Evolutionary conservation across 1,140 invertebrate species (phyloP), one percentile per base, ranked within the genome.

Genomic region (Drosophila tristis): DNA sequence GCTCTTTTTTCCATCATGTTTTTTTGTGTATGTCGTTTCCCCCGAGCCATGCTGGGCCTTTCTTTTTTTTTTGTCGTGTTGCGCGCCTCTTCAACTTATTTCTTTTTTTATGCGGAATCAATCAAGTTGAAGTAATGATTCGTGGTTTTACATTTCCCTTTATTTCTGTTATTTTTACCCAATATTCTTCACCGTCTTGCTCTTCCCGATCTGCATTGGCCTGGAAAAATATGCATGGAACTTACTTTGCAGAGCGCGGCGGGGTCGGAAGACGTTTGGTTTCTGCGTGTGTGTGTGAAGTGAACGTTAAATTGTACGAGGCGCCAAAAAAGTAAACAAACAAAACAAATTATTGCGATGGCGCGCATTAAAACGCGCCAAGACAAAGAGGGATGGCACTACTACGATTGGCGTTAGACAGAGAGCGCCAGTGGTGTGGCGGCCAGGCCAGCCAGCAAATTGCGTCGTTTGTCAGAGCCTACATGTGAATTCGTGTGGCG

Each of bases 41-140:
- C 57, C 45, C 20, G 5, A 56, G 6, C 53, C 42, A 42, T 54
- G 35, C 20, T 31, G 44, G 23, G 49, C 50, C 57, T 15, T 61
- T 64, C 48, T 35, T 47, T 51, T 26, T 56, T 48, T 50, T 47
- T 60, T 9, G 45, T 63, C 47, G 48, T 63, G 42, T 58, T 47
- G 29, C 16, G 31, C 31, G 58, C 58, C 58, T 68, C 72, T 74
- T 53, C 31, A 70, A 16, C 60, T 56, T 73, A 49, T 55, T 43
- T 35, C 50, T 56, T 54, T 63, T 54, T 73, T 70, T 78, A 74
- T 68, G 51, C 47, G 58, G 71, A 82, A 75, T 79, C 76, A 84
- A 84, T 67, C 71, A 79, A 63, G 75, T 63, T 82, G 80, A 82
- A 82, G 80, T 72, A 82, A 82, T 82, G 80, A 82, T 65, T 82